phyloP scores from a whole-genome alignment of 2,888 invertebrate species.

The Rhagium mordax region DNA sequence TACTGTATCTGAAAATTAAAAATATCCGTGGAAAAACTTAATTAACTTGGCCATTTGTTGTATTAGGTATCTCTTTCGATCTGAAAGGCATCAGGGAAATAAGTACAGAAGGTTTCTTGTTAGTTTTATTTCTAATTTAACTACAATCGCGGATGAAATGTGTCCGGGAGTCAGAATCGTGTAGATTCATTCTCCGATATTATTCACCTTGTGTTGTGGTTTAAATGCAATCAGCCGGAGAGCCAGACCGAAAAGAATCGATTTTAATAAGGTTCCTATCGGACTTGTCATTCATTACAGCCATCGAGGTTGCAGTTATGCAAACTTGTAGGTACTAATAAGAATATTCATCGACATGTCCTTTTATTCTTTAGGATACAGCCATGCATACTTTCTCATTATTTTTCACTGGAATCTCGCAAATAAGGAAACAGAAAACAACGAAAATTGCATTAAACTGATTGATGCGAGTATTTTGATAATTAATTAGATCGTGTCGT shows the following conservation, averaged over 20 bases:
- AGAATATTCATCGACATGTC: background rate
- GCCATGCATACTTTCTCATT: no score
- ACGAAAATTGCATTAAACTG: no score
- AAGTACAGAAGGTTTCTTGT: conserved; percentile 23
- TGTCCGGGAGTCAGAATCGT: background rate
- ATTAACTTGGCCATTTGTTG: background rate
- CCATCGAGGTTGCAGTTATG: background rate
- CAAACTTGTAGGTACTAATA: background rate
- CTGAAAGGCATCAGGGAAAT: conserved; percentile 37
- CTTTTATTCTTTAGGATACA: background rate
- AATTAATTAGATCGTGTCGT: no score
- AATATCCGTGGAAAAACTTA: background rate
- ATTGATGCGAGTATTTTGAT: no score
- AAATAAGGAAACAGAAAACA: no score
- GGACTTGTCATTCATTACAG: background rate
- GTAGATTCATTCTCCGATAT: background rate
- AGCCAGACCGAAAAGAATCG: background rate
- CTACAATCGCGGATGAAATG: conserved; percentile 25
- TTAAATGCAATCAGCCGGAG: background rate
- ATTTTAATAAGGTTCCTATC: background rate
- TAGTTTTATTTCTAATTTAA: conserved; percentile 37
- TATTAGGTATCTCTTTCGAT: conserved; percentile 24
- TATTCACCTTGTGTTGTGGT: background rate
- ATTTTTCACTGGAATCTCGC: no score
- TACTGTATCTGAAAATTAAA: background rate